Base-by-base conservation (phyloP, 2,113 vertebrate species). In the Chamaetylas fuelleborni region DNA sequence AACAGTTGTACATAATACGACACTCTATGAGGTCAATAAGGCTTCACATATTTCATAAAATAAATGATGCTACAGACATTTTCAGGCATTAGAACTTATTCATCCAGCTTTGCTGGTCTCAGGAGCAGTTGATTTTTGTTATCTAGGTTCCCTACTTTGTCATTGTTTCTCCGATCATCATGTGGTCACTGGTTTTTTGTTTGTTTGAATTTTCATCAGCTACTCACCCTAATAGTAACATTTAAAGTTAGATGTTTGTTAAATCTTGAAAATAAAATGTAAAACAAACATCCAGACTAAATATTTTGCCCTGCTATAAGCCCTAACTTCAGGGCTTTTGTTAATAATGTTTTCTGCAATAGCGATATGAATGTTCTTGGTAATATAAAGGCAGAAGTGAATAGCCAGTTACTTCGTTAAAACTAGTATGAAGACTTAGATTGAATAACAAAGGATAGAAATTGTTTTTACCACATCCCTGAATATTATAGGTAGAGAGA, bases 161-260 rank as follows among this genome's bases (percentile, higher is more conserved):
- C 14, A 34, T 12, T 66, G 2, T 91, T 16, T 61, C 14, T 80
- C 26, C 47, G 15, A n/a, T 51, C n/a, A 38, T 19, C 6, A 2
- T 0, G 0, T n/a, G 3, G 6, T 57, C 11, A 29, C 11, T 38
- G 5, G 0, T 9, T 62, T 34, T 15, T 53, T 9, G 3, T 28
- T 40, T 64, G 7, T 65, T 83, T 62, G 9, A 70, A 61, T 24
- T 83, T 61, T n/a, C n/a, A n/a, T 34, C 38, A 33, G 4, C 29
- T 57, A 53, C 29, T 24, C 8, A 51, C 8, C 9, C 2, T 80
- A 47, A 47, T 47, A 18, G 0, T 42, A 20, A 51, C 8, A 1
- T 66, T 61, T 51, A 19, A 9, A 42, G 23, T 36, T 40, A 66
- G 33, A 6, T 45, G n/a, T 86, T 62, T 4, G 14, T 38, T 71